Evolutionary conservation across 2,888 invertebrate genomes (phyloP).

Genomic region (Caenorhabditis drosophilae): DNA sequence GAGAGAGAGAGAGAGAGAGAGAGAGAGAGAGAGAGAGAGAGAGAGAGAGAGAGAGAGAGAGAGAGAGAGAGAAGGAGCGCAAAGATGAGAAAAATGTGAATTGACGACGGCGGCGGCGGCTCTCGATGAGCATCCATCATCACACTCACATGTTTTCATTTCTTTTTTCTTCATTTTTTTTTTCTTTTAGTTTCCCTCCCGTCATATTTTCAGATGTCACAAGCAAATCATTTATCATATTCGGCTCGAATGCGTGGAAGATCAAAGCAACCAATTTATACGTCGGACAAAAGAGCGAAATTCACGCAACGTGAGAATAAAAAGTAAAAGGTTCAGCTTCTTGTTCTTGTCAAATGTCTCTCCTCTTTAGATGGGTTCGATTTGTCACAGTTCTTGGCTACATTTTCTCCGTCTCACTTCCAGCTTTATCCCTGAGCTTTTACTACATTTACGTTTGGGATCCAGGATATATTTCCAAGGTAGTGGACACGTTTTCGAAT

Average conservation of each 20-base stretch:
- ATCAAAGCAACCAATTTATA: constrained; percentile 54
- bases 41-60: constrained; percentile 6
- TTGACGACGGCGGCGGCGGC: background rate
- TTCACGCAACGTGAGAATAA: constrained; percentile 56
- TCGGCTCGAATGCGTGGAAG: constrained; percentile 44
- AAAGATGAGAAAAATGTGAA: constrained; percentile 9
- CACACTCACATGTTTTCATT: constrained; percentile 10
- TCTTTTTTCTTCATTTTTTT: constrained; percentile 7
- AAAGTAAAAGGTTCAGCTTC: constrained; percentile 28
- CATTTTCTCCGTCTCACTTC: constrained; percentile 61
- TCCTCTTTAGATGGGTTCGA: constrained; percentile 59
- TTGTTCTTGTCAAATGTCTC: background rate
- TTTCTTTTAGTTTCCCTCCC: background rate
- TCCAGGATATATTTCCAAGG: constrained; percentile 40
- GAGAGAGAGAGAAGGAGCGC: constrained; percentile 4
- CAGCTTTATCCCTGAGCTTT: constrained; percentile 58
- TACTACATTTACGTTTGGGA: constrained; percentile 67
- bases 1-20: too few relatives aligned
- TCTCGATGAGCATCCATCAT: background rate
- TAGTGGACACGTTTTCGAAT: too few relatives aligned
- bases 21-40: constrained; percentile 16
- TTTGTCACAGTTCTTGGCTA: constrained; percentile 64
- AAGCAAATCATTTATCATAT: constrained; percentile 38
- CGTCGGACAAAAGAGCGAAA: constrained; percentile 55
- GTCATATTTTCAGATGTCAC: constrained; percentile 32